Conservation (phyloP, 2,888 invertebrate species). For the Protophormia terraenovae region DNA sequence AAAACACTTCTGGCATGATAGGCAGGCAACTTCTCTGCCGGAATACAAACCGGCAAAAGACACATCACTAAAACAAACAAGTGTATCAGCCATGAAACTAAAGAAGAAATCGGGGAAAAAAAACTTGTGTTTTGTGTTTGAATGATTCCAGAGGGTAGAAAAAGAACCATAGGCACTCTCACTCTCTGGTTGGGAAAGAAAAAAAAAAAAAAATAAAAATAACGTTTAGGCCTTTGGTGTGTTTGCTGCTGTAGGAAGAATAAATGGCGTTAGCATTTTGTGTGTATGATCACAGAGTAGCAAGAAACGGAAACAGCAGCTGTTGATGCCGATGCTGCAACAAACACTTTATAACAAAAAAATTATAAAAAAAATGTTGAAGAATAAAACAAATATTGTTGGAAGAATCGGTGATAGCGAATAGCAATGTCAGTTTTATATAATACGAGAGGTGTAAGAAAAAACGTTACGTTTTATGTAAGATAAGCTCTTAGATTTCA, state of each 20-base stretch:
- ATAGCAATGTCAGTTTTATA: no score
- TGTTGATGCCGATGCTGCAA: constrained; percentile 50
- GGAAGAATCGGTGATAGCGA: no score
- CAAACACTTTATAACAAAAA: not conserved
- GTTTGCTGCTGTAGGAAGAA: not conserved
- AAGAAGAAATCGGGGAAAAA: not conserved
- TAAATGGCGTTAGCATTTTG: not conserved
- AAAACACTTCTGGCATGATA: constrained; percentile 26
- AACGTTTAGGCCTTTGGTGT: constrained; percentile 12
- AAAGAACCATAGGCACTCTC: constrained; percentile 51
- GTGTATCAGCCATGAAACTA: not conserved
- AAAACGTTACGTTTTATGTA: no score
- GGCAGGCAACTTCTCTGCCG: constrained; percentile 7
- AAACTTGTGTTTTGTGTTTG: constrained; percentile 42
- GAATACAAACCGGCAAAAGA: constrained; percentile 30
- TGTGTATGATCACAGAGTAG: not conserved
- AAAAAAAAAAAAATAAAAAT: not conserved
- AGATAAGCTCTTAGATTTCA: no score
- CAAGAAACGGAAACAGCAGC: constrained; percentile 60
- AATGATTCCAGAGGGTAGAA: constrained; percentile 49
- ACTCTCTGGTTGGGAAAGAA: not conserved
- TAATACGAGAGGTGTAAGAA: no score
- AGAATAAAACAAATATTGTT: not conserved
- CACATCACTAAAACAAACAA: constrained; percentile 47
- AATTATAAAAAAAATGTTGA: not conserved